Percentiles rank a stretch among this genome's conserved stretches.
These are phyloP conservation scores for Sceloporus tristichus DNA, from an alignment of 2,113 vertebrate genomes.

Conservation along the genomic window DNA sequence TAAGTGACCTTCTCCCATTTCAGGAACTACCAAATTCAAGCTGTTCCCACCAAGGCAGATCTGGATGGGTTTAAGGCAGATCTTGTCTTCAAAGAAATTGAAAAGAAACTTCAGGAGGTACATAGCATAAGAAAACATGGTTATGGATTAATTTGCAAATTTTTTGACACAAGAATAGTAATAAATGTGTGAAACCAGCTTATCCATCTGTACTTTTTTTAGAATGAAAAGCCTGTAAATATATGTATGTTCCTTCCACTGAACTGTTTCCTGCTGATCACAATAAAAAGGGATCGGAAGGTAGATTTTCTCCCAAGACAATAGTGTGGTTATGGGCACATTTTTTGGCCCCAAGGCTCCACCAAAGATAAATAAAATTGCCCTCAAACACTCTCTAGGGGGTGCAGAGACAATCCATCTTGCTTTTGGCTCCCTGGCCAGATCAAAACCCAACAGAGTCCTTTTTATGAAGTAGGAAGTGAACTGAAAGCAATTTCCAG, in stretches of 20 bases:
- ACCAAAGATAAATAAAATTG: no score
- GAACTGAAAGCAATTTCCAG: no score
- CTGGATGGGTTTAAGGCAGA: conserved; percentile 88
- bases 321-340: background rate
- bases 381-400: no score
- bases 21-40: conserved; percentile 74
- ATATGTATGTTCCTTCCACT: background rate
- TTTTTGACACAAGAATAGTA: background rate
- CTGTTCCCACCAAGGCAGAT: conserved; percentile 80
- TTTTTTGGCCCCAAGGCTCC: background rate
- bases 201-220: background rate
- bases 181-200: background rate
- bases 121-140: conserved; percentile 8
- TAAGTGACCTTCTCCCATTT: conserved; percentile 37
- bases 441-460: no score
- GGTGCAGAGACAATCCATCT: no score
- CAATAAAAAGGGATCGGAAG: background rate
- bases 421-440: no score
- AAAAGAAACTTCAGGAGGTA: conserved; percentile 92
- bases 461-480: no score
- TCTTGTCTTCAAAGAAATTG: conserved; percentile 91
- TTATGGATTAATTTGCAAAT: conserved; percentile 5
- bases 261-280: background rate
- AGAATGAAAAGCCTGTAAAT: background rate
- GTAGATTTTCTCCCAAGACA: background rate